phyloP scores from a whole-genome alignment of 2,113 vertebrate species.

The Acanthochromis polyacanthus region DNA sequence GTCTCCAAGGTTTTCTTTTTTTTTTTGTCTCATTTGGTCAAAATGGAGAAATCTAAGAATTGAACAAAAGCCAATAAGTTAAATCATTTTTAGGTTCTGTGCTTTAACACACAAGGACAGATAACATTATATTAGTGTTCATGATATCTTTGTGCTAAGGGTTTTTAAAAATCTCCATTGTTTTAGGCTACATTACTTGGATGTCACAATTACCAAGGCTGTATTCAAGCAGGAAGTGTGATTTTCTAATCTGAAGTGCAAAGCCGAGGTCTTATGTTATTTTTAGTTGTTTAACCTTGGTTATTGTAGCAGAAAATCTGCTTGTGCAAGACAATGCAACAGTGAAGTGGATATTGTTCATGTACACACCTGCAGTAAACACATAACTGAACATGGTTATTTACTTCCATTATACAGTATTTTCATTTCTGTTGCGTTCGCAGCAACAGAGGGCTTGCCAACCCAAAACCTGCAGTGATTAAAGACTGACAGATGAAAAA shows the following conservation, averaged over 20 bases:
- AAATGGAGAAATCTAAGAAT: conserved; percentile 52
- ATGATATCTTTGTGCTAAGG: conserved; percentile 24
- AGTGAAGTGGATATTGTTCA: background rate
- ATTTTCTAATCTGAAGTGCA: conserved; percentile 62
- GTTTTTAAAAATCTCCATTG: conserved; percentile 70
- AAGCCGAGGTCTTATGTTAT: conserved; percentile 19
- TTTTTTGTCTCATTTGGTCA: conserved; percentile 50
- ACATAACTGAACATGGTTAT: background rate
- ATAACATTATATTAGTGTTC: conserved; percentile 68
- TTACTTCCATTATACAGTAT: background rate
- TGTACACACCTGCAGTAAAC: conserved; percentile 8
- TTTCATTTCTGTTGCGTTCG: conserved; percentile 26
- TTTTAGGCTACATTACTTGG: conserved; percentile 37
- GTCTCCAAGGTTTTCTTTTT: conserved; percentile 56
- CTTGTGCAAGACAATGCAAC: conserved; percentile 5
- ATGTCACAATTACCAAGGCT: conserved; percentile 31
- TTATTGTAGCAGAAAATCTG: conserved; percentile 35
- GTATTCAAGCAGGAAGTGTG: conserved; percentile 52
- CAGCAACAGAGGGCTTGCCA: conserved; percentile 1
- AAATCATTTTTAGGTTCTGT: conserved; percentile 14
- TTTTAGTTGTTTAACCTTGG: conserved; percentile 49
- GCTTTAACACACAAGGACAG: conserved; percentile 70
- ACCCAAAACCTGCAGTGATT: conserved; percentile 47
- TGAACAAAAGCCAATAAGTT: conserved; percentile 32
- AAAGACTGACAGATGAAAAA: conserved; percentile 58